Evolutionary conservation across 2,113 vertebrate species (phyloP).

Genomic region (Glareola pratincola): DNA sequence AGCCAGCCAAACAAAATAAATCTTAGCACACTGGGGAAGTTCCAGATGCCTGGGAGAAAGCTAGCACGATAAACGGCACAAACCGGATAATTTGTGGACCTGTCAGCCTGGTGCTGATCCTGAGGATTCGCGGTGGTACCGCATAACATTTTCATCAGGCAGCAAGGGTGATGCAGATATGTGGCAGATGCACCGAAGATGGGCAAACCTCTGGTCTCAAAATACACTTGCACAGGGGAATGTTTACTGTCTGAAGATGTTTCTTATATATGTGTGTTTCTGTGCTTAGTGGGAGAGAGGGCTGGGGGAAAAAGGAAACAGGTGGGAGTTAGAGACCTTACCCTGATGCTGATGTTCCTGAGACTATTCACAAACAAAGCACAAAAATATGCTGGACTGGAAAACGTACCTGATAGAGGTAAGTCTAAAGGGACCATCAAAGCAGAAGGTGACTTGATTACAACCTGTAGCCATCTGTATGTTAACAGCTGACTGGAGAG

Average conservation of each 20-base stretch:
- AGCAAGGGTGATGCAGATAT: neutral
- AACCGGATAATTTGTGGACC: neutral
- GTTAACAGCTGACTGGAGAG: neutral
- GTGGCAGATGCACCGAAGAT: neutral
- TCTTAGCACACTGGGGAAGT: neutral
- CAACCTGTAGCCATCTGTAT: neutral
- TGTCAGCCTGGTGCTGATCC: neutral
- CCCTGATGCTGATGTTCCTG: neutral
- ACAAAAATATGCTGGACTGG: neutral
- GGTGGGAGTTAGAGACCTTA: neutral
- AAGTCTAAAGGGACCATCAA: neutral
- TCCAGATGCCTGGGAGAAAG: constrained; percentile 1
- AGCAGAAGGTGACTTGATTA: neutral
- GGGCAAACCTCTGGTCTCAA: neutral
- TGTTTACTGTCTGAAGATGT: neutral
- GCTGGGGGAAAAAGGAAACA: neutral
- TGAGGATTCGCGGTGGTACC: neutral
- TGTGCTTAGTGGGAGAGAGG: neutral
- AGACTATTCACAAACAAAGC: neutral
- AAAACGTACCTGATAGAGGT: neutral
- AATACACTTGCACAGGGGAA: neutral
- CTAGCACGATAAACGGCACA: neutral
- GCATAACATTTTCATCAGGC: neutral
- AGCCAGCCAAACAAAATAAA: neutral
- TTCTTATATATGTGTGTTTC: neutral